Evolutionary conservation across 2,888 invertebrate species (phyloP).

Genomic region (Zygothrica quintamaculata): DNA sequence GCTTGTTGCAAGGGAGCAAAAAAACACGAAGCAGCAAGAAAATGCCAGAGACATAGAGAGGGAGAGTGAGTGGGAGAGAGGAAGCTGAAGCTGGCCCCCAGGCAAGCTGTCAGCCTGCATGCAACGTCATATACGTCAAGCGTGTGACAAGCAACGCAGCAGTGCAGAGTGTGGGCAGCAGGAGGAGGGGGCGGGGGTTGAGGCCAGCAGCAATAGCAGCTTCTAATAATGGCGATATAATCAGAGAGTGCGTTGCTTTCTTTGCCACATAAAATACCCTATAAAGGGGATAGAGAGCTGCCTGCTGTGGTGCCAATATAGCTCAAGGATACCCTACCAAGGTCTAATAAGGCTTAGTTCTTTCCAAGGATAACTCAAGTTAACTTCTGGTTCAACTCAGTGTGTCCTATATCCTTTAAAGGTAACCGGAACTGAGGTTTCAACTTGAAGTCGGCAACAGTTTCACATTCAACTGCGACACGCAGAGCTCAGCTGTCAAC

Average conservation of each 20-base stretch:
- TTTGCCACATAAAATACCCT: slow-evolving; percentile 17
- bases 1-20: background rate
- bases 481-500: slow-evolving; percentile 48
- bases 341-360: too few species aligned
- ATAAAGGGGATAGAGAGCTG: too few species aligned
- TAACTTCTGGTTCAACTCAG: background rate
- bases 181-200: background rate
- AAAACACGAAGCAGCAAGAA: background rate
- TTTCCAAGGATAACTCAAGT: too few species aligned
- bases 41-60: background rate
- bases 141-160: slow-evolving; percentile 40
- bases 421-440: slow-evolving; percentile 41
- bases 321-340: too few species aligned
- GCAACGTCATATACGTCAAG: slow-evolving; percentile 76
- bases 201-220: slow-evolving; percentile 14
- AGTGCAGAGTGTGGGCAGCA: background rate
- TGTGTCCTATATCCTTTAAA: slow-evolving; percentile 19
- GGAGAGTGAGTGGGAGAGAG: background rate
- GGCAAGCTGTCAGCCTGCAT: slow-evolving; percentile 71
- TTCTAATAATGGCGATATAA: slow-evolving; percentile 51
- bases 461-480: slow-evolving; percentile 33
- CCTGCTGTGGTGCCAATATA: too few species aligned
- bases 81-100: slow-evolving; percentile 21
- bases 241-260: slow-evolving; percentile 17
- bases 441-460: slow-evolving; percentile 29